Conservation (phyloP, 1,140 invertebrate species). For the Drosophila miranda region DNA sequence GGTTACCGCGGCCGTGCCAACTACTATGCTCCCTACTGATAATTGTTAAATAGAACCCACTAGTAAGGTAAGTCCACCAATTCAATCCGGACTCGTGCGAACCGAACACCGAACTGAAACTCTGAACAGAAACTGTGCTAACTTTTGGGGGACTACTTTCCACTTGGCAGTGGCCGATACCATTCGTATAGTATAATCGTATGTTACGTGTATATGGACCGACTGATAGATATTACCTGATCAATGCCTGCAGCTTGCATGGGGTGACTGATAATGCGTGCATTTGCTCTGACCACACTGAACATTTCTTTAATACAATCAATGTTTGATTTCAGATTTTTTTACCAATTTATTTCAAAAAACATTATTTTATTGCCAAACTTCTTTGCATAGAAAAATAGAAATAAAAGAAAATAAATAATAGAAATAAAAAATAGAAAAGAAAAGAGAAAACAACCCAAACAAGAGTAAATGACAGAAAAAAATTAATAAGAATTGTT, state of each 20-base stretch:
- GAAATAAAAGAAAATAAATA: too few relatives aligned
- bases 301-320: slow-evolving; percentile 72
- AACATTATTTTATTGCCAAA: slow-evolving; percentile 82
- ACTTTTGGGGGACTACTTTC: slow-evolving; percentile 20
- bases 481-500: slow-evolving; percentile 46
- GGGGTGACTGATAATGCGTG: slow-evolving; percentile 17
- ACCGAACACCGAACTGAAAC: slow-evolving; percentile 12
- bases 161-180: neutral
- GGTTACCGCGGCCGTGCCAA: slow-evolving; percentile 81
- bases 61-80: slow-evolving; percentile 76
- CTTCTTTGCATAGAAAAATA: slow-evolving; percentile 67
- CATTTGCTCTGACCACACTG: slow-evolving; percentile 48
- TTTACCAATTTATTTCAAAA: slow-evolving; percentile 82
- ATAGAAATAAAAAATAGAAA: too few relatives aligned
- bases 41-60: slow-evolving; percentile 70
- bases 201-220: neutral
- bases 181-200: too few relatives aligned
- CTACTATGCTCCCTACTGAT: slow-evolving; percentile 82
- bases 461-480: slow-evolving; percentile 59
- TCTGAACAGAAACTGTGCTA: too few relatives aligned
- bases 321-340: slow-evolving; percentile 82
- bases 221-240: slow-evolving; percentile 1
- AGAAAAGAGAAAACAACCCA: slow-evolving; percentile 50
- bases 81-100: slow-evolving; percentile 3
- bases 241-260: neutral